These are phyloP conservation scores for Mustela erminea DNA, from an alignment of 2,797 vertebrate genomes.

Conservation along the genomic window DNA sequence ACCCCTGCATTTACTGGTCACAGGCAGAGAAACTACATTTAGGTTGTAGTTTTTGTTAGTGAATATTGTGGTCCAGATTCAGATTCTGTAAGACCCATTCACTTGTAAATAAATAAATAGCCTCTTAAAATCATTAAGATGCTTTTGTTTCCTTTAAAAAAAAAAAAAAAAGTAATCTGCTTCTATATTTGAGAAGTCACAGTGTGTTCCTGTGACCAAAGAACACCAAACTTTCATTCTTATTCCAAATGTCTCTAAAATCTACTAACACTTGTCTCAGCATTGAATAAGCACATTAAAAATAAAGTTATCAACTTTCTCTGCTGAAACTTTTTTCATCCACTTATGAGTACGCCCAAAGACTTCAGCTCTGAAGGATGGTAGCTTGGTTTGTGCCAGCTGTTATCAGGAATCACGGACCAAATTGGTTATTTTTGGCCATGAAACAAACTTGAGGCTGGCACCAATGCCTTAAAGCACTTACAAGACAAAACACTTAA, in stretches of 20 bases:
- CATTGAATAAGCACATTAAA: slow-evolving; percentile 63
- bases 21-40: neutral
- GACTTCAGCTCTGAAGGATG: slow-evolving; percentile 14
- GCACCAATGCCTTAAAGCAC: slow-evolving; percentile 38
- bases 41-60: neutral
- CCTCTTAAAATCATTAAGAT: slow-evolving; percentile 32
- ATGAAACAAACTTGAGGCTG: slow-evolving; percentile 19
- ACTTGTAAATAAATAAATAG: slow-evolving; percentile 47
- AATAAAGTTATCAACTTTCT: slow-evolving; percentile 51
- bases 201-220: slow-evolving; percentile 62
- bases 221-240: slow-evolving; percentile 48
- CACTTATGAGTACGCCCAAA: slow-evolving; percentile 29
- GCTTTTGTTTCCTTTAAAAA: neutral
- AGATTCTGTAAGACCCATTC: slow-evolving; percentile 30
- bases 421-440: slow-evolving; percentile 63
- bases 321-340: slow-evolving; percentile 1
- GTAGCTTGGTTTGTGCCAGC: slow-evolving; percentile 21
- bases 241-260: slow-evolving; percentile 70
- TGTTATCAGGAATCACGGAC: slow-evolving; percentile 28
- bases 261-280: slow-evolving; percentile 56
- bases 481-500: slow-evolving; percentile 41
- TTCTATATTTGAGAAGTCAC: slow-evolving; percentile 64
- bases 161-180: slow-evolving; percentile 53
- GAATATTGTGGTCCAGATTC: slow-evolving; percentile 7
- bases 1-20: neutral